Evolutionary conservation across 2,113 vertebrate genomes (phyloP), one percentile per base, ranked within the genome.

Genomic region (Argyrosomus japonicus): DNA sequence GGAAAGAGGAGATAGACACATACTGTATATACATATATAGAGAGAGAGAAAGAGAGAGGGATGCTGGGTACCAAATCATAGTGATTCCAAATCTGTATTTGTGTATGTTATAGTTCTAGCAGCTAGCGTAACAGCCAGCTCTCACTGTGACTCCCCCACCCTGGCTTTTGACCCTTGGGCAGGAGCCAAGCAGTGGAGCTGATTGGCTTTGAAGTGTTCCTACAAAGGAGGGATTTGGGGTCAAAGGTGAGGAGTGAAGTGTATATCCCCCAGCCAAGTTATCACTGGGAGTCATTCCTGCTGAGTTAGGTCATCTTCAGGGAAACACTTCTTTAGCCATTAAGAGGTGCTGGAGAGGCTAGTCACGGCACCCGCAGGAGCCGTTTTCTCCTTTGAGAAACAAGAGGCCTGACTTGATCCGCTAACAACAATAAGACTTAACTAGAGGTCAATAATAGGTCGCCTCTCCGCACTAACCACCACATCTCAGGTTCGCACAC

Each of bases 131-230:
- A 87, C 50, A 88, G 76, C 69, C 69, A 65, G 79, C 60, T 79
- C 77, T 88, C 82, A 21, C 62, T 63, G 76, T 54, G 78, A 74
- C 76, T 87, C 89, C 40, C 84, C 74, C 62, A 75, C 77, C 80
- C 77, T 79, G 87, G 92, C 87, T 70, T 86, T 60, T 88, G 86
- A 92, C 91, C 83, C 40, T 32, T 77, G 67, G 68, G 83, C 74
- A 87, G 51, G 75, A 91, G 84, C 88, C 87, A 90, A 86, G 79
- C 77, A 11, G 65, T 81, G 74, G 69, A 82, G 71, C 78, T 73
- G 85, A 85, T 83, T 81, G 78, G 72, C 93, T 95, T 95, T 95
- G 94, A 95, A 94, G 94, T 91, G 86, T 68, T 91, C 67, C 45
- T 76, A 51, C 78, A 89, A 81, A 89, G 74, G 69, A 83, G 79